These are phyloP conservation scores for Nycticryphes semicollaris DNA, from an alignment of 2,113 vertebrate species.

Conservation along the genomic window DNA sequence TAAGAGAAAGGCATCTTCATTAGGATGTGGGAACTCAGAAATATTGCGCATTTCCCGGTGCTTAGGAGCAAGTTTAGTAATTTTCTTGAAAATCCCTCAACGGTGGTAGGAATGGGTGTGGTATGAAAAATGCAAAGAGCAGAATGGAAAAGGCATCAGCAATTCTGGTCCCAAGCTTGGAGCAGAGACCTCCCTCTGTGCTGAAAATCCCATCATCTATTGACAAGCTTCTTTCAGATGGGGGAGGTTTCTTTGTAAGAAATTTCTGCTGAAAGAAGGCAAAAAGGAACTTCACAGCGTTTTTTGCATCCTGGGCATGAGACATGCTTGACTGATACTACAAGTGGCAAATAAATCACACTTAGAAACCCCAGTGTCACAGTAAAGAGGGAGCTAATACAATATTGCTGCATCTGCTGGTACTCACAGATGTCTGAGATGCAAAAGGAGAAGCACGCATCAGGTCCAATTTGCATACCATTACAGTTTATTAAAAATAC, in stretches of 20 bases:
- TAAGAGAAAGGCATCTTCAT: not conserved
- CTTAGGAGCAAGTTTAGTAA: not conserved
- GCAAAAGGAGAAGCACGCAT: not conserved
- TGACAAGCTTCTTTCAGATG: not conserved
- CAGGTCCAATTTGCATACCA: not conserved
- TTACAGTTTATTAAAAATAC: not conserved
- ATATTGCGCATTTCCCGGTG: not conserved
- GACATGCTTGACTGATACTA: not conserved
- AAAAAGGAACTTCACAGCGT: not conserved
- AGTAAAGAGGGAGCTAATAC: not conserved
- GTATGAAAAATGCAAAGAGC: not conserved
- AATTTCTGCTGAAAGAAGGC: not conserved
- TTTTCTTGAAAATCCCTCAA: not conserved
- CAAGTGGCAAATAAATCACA: not conserved
- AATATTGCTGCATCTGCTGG: not conserved
- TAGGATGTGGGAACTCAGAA: not conserved
- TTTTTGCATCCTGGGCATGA: not conserved
- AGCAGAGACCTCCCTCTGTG: not conserved
- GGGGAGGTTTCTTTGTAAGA: not conserved
- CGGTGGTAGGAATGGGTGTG: not conserved
- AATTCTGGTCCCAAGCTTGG: not conserved
- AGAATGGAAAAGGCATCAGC: not conserved
- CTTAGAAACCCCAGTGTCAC: not conserved
- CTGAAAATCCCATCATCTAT: not conserved
- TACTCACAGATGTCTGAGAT: not conserved